Base-by-base conservation (phyloP, 2,113 vertebrate species). In the Malurus cyaneus region DNA sequence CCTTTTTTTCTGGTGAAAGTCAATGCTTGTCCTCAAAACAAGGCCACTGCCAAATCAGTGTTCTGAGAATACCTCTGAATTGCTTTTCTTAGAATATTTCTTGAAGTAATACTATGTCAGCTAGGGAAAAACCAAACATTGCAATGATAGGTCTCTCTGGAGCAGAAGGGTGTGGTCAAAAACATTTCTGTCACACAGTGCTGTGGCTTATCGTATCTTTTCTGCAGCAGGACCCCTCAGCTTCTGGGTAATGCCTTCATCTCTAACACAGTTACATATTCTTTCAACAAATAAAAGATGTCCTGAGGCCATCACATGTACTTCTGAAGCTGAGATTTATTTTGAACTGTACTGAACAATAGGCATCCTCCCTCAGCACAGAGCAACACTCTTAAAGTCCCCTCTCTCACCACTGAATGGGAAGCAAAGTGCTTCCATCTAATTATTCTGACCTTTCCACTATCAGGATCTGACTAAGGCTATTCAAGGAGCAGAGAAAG, bases 381-480 rank as follows among this genome's bases (percentile, higher is more conserved):
- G 89, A 94, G 71, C 44, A 77, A 81, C 28, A 44, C 49, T 90
- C 87, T 81, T 36, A 69, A 72, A 82, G 74, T 66, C 84, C 50
- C 50, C 62, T 70, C 79, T 88, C 39, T 89, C 34, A 39, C 14
- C 13, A 57, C 24, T 82, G 81, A 95, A 89, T 91, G 53, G 59
- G 66, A 79, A 84, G 71, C 46, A 1, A 21, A 91, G 54, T 82
- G 70, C 53, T 92, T 95, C 94, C 12, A 4, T 54, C 74, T 95
- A 94, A 95, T 96, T 96, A 83, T 95, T 93, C 78, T 95, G 93
- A 95, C 89, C 92, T 93, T 95, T 97, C 82, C 4, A 2, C 70
- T 66, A 52, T 89, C 84, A 88, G 79, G 80, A 92, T 81, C 91
- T 86, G 85, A 89, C 80, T 84, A 42, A 92, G 61, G 42, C 88